These are phyloP conservation scores for Bombus fervidus DNA, from an alignment of 1,140 invertebrate species.

Conservation along the genomic window DNA sequence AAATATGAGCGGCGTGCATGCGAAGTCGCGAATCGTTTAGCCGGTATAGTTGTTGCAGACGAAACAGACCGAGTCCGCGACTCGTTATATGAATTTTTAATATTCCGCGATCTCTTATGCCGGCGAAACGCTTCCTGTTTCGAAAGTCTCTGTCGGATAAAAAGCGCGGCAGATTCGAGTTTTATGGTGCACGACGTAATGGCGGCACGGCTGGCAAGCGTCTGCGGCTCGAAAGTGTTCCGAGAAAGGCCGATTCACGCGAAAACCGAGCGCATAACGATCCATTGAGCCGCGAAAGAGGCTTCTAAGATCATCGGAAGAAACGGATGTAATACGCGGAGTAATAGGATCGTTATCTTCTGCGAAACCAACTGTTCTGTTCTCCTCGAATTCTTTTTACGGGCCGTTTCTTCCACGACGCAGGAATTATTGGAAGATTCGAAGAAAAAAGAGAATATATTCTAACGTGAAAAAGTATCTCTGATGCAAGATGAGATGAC, in stretches of 20 bases:
- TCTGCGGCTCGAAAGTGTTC: conserved; percentile 21
- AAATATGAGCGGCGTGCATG: not conserved
- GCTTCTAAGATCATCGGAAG: not conserved
- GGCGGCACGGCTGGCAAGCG: conserved; percentile 6
- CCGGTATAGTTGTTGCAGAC: not conserved
- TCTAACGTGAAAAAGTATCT: too few relatives aligned
- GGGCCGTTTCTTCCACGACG: not conserved
- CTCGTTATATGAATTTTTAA: conserved; percentile 16
- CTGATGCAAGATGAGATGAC: too few relatives aligned
- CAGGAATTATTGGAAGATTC: not conserved
- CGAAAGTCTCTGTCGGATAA: not conserved
- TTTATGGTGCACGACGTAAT: conserved; percentile 6
- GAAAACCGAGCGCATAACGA: conserved; percentile 11
- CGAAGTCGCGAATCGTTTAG: not conserved
- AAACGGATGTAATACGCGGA: not conserved
- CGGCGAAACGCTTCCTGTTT: not conserved
- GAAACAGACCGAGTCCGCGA: conserved; percentile 17
- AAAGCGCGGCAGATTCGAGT: conserved; percentile 26
- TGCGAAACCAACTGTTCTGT: not conserved
- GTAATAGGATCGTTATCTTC: conserved; percentile 1
- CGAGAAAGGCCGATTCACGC: conserved; percentile 20
- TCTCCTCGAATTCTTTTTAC: not conserved
- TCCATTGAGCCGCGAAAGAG: conserved; percentile 5
- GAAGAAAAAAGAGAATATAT: not conserved
- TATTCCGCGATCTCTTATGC: too few relatives aligned